phyloP scores from a whole-genome alignment of 2,888 invertebrate species.

The Oscheius sp. region DNA sequence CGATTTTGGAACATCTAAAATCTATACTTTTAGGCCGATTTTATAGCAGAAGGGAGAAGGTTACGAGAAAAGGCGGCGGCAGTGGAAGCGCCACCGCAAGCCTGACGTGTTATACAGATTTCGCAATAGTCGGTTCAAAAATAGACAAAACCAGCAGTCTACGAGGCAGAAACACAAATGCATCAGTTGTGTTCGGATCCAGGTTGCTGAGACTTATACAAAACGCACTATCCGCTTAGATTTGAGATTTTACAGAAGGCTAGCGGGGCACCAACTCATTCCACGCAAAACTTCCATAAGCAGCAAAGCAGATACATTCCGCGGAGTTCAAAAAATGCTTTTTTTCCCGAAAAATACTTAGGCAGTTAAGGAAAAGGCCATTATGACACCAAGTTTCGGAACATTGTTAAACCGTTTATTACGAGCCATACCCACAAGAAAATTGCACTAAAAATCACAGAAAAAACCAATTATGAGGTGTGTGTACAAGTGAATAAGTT shows the following conservation, averaged over 20 bases:
- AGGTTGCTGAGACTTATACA: too few relatives aligned
- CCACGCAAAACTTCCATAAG: too few relatives aligned
- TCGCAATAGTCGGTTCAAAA: not conserved
- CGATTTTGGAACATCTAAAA: slow-evolving; percentile 39
- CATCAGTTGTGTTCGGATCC: too few relatives aligned
- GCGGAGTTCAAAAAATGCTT: not conserved
- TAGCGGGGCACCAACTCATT: too few relatives aligned
- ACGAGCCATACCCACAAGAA: not conserved
- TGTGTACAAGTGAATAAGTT: not conserved
- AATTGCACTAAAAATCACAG: slow-evolving; percentile 21
- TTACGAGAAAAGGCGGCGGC: not conserved
- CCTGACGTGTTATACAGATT: slow-evolving; percentile 25
- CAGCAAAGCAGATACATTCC: too few relatives aligned
- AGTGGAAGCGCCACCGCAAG: not conserved
- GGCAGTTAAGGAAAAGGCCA: not conserved
- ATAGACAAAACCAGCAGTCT: too few relatives aligned
- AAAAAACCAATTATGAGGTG: not conserved
- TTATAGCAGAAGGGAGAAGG: not conserved
- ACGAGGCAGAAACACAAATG: too few relatives aligned
- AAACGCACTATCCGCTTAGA: too few relatives aligned
- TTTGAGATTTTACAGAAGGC: too few relatives aligned
- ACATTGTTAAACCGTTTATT: slow-evolving; percentile 1
- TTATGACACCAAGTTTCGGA: not conserved
- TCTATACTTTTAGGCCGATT: not conserved
- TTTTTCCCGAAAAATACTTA: not conserved